Percentiles rank a stretch among this genome's conserved stretches.
Conservation (phyloP, 2,113 vertebrate genomes). For the Dolichotis patagonum region DNA sequence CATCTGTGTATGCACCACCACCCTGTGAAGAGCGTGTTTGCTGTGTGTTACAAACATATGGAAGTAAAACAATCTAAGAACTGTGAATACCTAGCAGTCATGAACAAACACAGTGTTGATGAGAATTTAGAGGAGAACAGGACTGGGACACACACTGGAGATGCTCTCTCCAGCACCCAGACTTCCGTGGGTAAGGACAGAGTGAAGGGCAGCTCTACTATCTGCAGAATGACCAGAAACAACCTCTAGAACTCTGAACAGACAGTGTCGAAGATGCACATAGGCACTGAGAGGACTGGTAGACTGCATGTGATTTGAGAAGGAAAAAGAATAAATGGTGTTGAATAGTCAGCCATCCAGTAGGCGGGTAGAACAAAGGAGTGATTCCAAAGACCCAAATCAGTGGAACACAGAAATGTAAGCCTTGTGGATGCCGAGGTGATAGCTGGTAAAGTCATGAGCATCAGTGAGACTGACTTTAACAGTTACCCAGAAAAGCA, state of each 20-base stretch:
- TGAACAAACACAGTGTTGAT: not conserved
- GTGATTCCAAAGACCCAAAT: not conserved
- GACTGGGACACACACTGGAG: not conserved
- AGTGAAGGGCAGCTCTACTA: not conserved
- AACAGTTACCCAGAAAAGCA: not conserved
- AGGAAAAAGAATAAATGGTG: not conserved
- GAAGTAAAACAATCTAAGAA: not conserved
- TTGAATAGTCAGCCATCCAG: not conserved
- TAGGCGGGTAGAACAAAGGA: not conserved
- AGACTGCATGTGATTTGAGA: too few relatives aligned
- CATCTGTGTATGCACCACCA: not conserved
- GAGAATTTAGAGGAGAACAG: not conserved
- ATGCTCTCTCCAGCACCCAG: not conserved
- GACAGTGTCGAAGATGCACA: not conserved
- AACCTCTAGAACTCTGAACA: not conserved
- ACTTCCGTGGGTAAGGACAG: not conserved
- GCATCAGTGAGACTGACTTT: not conserved
- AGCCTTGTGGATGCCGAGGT: not conserved
- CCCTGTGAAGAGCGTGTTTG: not conserved
- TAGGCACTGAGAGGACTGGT: not conserved
- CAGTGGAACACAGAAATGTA: not conserved
- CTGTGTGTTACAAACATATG: not conserved
- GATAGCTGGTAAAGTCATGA: not conserved
- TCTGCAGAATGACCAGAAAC: not conserved
- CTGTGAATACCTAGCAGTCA: not conserved